Percentiles rank a stretch among this genome's conserved stretches.
Evolutionary conservation across 1,140 invertebrate genomes (phyloP).

Genomic region (Archegozetes longisetosus): DNA sequence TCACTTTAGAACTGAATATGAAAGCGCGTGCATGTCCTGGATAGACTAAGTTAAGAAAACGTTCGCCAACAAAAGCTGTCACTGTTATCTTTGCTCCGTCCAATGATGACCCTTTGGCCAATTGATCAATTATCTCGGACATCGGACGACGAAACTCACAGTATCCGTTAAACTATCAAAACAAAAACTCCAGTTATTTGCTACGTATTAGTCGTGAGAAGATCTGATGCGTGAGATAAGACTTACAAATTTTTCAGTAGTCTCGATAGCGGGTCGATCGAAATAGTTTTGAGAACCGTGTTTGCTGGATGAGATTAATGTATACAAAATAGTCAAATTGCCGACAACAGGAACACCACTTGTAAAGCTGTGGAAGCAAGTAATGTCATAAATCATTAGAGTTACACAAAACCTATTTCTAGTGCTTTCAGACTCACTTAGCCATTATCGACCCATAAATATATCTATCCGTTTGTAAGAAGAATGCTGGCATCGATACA

Average conservation of each 20-base stretch:
- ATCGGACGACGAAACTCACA: conserved; percentile 70
- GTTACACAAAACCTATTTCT: background rate
- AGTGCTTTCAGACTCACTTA: conserved; percentile 48
- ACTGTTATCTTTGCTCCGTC: conserved; percentile 71
- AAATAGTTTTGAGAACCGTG: background rate
- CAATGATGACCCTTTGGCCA: conserved; percentile 32
- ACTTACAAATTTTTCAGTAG: conserved; percentile 10
- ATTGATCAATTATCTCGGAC: conserved; percentile 49
- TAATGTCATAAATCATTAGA: background rate
- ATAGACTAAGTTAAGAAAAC: conserved; percentile 59
- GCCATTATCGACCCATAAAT: conserved; percentile 71
- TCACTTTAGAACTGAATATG: conserved; percentile 67
- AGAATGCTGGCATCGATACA: conserved; percentile 84
- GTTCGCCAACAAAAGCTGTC: conserved; percentile 70
- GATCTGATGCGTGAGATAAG: background rate
- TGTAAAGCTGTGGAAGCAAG: conserved; percentile 28
- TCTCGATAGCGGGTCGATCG: conserved; percentile 13
- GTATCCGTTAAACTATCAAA: conserved; percentile 60
- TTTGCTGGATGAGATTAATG: background rate
- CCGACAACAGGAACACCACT: conserved; percentile 38
- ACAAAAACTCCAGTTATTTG: conserved; percentile 1
- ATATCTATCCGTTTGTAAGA: conserved; percentile 64
- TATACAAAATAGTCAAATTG: conserved; percentile 56
- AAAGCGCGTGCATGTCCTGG: conserved; percentile 63
- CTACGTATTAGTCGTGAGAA: background rate